Evolutionary conservation across 2,888 invertebrate species (phyloP), one percentile per base, ranked within the genome.

Genomic region (Mesoligia furuncula): DNA sequence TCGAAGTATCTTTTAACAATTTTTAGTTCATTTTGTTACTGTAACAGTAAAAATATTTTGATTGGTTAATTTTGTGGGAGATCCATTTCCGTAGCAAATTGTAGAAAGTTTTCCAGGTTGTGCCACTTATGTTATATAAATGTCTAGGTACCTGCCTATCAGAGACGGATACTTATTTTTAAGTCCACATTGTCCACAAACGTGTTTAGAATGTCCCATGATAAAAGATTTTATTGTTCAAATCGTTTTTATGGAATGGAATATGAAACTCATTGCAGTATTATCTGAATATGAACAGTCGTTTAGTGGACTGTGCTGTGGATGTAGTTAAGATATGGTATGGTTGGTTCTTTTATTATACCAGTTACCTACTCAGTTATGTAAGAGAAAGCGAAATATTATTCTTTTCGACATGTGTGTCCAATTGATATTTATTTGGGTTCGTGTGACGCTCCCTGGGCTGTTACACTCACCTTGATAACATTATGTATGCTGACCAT

Each of bases 201-300:
- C 54, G 67, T 59, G 62, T 70, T 73, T 59, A 39, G 42, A 73
- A 73, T 71, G 67, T 36, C 24, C 27, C 15, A 17, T 39, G 45
- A 8, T 73, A 77, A 74, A 71, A 71, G 0, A 59, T 73, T 74
- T 64, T 59, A 83, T 73, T 73, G 73, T 68, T 76, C 31, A 66
- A 67, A 54, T 61, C 61, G 24, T 42, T 27, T 27, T 39, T 68
- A 36, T 42, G 51, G 17, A 51, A 59, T 59, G 48, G 36, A 27
- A 36, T 73, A 45, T 74, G 27, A 65, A 70, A 66, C 45, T 74
- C 48, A 48, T 45, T 27, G 17, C 27, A 31, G 5, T 31, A 27
- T 42, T 79, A 73, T 42, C 31, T 76, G 39, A 59, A 65, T 57
- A 17, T 20, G 17, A 57, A 65, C 27, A 36, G 20, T 15, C 17